phyloP scores from a whole-genome alignment of 2,113 vertebrate genomes.

The Oenanthe melanoleuca region DNA sequence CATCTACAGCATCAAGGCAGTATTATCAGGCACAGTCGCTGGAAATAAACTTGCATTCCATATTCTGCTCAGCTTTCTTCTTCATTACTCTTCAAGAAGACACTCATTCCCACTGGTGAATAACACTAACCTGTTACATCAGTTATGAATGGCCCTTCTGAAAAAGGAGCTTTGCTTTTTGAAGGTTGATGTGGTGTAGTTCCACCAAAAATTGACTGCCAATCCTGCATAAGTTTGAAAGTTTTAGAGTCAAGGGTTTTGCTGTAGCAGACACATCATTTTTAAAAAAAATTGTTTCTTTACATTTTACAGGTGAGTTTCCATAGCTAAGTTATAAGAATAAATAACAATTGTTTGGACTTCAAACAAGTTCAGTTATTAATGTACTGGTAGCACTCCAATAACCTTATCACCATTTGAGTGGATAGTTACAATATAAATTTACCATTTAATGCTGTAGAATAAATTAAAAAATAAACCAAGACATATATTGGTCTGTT shows the following conservation, averaged over 20 bases:
- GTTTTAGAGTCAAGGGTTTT: background rate
- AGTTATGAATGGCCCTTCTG: background rate
- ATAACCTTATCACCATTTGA: background rate
- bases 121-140: background rate
- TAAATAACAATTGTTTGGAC: background rate
- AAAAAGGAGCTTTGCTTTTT: background rate
- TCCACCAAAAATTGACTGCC: background rate
- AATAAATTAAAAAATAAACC: background rate
- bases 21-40: background rate
- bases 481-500: background rate
- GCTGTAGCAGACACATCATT: background rate
- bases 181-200: rapidly evolving
- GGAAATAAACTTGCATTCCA: background rate
- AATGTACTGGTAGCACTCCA: background rate
- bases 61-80: background rate
- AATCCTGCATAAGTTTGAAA: background rate
- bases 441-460: background rate
- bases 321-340: background rate
- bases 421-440: background rate
- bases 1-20: background rate
- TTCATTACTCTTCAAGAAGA: background rate
- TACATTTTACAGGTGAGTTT: background rate
- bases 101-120: background rate
- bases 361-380: background rate
- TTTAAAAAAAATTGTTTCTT: rapidly evolving